Percentiles rank a stretch among this genome's conserved stretches.
These are phyloP conservation scores for Mythimna loreyi DNA, from an alignment of 2,888 invertebrate genomes.

Conservation along the genomic window DNA sequence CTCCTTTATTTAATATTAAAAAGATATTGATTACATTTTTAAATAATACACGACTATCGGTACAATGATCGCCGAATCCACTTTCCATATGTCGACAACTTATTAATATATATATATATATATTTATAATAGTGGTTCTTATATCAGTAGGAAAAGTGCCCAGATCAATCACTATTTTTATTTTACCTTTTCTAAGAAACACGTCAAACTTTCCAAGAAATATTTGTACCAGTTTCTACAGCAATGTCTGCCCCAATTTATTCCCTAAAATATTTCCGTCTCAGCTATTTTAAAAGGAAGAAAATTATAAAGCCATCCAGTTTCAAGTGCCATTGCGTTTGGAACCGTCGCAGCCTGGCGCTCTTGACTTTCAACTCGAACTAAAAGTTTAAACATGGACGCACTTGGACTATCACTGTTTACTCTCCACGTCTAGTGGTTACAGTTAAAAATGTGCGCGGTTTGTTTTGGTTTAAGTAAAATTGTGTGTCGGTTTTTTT, in stretches of 20 bases:
- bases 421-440: constrained; percentile 29
- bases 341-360: constrained; percentile 32
- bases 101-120: too few species aligned
- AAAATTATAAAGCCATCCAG: constrained; percentile 35
- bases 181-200: too few species aligned
- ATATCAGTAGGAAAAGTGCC: too few species aligned
- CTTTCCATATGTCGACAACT: too few species aligned
- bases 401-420: constrained; percentile 39
- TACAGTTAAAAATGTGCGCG: constrained; percentile 22
- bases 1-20: too few species aligned
- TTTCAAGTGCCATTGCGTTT: constrained; percentile 51
- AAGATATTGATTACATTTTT: too few species aligned
- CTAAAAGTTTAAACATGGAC: constrained; percentile 62
- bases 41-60: too few species aligned
- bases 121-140: too few species aligned
- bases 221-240: constrained; percentile 5
- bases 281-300: constrained; percentile 48
- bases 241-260: constrained; percentile 12
- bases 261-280: constrained; percentile 28
- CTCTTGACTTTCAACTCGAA: constrained; percentile 55
- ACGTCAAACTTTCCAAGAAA: neutral
- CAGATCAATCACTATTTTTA: too few species aligned
- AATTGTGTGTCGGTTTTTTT: too few species aligned
- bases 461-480: constrained; percentile 3
- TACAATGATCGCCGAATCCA: too few species aligned